Evolutionary conservation across 2,888 invertebrate species (phyloP).

Genomic region (Acanthoscelides obtectus): DNA sequence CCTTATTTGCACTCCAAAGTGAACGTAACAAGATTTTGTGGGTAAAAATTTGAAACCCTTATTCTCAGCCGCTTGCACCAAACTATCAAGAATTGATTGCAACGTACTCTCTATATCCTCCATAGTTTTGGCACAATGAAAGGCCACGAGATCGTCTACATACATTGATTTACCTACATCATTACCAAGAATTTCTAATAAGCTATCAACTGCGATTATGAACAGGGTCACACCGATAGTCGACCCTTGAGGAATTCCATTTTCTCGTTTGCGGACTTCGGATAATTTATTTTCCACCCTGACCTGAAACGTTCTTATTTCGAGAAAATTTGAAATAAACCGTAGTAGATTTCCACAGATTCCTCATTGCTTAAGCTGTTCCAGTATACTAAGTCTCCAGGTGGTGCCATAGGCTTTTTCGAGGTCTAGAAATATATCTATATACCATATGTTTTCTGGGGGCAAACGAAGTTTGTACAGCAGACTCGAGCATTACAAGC

Average conservation of each 20-base stretch:
- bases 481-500: too few relatives aligned
- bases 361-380: not conserved
- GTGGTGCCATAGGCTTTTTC: too few relatives aligned
- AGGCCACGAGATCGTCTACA: conserved; percentile 8
- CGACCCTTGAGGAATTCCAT: conserved; percentile 9
- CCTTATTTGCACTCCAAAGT: too few relatives aligned
- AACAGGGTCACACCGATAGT: conserved; percentile 7
- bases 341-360: conserved; percentile 1
- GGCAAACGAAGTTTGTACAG: too few relatives aligned
- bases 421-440: too few relatives aligned
- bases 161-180: not conserved
- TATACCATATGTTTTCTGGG: too few relatives aligned
- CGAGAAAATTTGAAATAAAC: not conserved
- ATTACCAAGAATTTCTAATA: not conserved
- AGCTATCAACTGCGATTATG: conserved; percentile 6
- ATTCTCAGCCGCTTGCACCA: not conserved
- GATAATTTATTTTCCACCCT: conserved; percentile 1
- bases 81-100: not conserved
- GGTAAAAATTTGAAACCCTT: too few relatives aligned
- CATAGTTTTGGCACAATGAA: conserved; percentile 2
- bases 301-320: not conserved
- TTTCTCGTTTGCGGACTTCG: conserved; percentile 1
- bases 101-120: conserved; percentile 2
- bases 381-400: too few relatives aligned
- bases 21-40: too few relatives aligned